A percentile compares a stretch with the other conserved stretches of the same genome.
Conservation (phyloP, 2,797 vertebrate species). For the Menidia menidia region DNA sequence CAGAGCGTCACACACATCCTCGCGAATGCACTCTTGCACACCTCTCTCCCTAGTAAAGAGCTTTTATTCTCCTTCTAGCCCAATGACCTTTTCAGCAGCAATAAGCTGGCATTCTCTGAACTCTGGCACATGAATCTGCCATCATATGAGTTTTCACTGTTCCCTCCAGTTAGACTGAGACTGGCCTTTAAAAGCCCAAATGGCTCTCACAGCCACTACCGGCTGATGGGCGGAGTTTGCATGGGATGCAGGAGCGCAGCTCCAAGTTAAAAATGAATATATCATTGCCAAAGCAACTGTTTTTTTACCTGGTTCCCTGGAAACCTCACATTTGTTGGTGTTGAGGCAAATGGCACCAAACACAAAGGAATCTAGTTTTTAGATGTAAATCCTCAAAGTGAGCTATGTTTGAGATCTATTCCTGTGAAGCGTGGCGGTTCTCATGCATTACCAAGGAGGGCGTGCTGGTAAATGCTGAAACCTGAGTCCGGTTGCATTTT, state of each 20-base stretch:
- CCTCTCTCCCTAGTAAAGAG: conserved; percentile 43
- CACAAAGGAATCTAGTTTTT: conserved; percentile 43
- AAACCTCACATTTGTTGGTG: neutral
- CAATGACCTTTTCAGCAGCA: conserved; percentile 75
- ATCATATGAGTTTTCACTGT: conserved; percentile 68
- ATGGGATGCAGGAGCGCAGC: conserved; percentile 1
- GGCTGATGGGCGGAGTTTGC: conserved; percentile 22
- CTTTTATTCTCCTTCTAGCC: conserved; percentile 68
- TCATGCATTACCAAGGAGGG: conserved; percentile 37
- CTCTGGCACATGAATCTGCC: conserved; percentile 60
- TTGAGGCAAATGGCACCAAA: conserved; percentile 33
- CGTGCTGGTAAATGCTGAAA: conserved; percentile 87
- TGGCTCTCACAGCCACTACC: conserved; percentile 36
- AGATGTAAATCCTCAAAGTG: neutral
- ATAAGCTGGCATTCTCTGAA: conserved; percentile 76
- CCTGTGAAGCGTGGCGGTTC: neutral
- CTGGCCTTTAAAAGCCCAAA: conserved; percentile 54
- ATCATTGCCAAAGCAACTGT: neutral
- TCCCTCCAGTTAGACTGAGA: conserved; percentile 65
- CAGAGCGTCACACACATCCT: conserved; percentile 26
- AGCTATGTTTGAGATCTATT: conserved; percentile 1
- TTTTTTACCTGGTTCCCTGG: neutral
- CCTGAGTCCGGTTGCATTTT: conserved; percentile 83
- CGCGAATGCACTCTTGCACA: neutral
- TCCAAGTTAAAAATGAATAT: neutral